Conservation (phyloP, 2,797 vertebrate species). For the Amniataba percoides region DNA sequence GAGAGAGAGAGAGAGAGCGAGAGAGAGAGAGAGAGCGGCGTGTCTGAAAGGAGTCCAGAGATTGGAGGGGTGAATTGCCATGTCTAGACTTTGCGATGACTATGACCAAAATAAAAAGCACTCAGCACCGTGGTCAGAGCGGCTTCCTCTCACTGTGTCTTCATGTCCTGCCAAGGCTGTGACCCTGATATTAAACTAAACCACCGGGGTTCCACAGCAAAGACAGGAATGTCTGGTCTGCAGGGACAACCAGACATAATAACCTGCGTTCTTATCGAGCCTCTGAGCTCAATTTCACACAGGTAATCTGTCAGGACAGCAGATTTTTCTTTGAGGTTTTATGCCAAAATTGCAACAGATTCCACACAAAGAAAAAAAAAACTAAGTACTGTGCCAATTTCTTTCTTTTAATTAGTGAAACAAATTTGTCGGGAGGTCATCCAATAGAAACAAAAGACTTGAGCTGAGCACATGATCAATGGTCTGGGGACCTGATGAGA, state of each 20-base stretch:
- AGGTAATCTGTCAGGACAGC: constrained; percentile 30
- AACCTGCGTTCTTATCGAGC: constrained; percentile 39
- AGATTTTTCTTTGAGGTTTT: constrained; percentile 10
- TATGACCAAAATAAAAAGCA: constrained; percentile 64
- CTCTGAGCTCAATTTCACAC: constrained; percentile 14
- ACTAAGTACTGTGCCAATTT: constrained; percentile 6
- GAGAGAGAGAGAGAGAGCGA: no score
- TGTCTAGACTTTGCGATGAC: constrained; percentile 75
- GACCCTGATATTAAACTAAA: constrained; percentile 67
- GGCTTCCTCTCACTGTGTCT: constrained; percentile 49
- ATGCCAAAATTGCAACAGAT: constrained; percentile 8
- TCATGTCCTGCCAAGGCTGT: constrained; percentile 65
- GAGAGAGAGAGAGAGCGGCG: neutral
- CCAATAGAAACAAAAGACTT: constrained; percentile 37
- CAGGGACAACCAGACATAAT: constrained; percentile 37
- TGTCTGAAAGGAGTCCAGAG: constrained; percentile 30
- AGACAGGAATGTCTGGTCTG: constrained; percentile 50
- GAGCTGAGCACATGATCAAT: constrained; percentile 20
- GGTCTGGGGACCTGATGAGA: constrained; percentile 6
- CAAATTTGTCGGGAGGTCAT: constrained; percentile 23
- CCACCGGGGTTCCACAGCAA: constrained; percentile 25
- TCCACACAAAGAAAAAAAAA: constrained; percentile 10
- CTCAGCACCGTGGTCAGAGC: constrained; percentile 39
- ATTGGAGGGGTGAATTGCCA: constrained; percentile 40
- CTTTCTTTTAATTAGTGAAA: constrained; percentile 35